Conservation (phyloP, 2,113 vertebrate genomes). For the Redunca redunca region DNA sequence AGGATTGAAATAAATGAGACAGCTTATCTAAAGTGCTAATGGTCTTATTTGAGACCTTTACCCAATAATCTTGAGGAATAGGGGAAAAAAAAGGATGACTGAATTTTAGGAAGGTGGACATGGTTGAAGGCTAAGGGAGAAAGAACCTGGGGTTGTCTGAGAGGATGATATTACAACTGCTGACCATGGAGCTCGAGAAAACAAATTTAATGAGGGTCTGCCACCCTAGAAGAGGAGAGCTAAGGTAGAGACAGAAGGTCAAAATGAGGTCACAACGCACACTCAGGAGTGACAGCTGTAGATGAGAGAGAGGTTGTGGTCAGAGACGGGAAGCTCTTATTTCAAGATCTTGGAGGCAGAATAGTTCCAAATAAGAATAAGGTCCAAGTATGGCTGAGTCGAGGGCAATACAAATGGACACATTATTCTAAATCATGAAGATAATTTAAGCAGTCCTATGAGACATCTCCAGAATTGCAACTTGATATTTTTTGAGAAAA, state of each 20-base stretch:
- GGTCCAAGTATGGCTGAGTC: background rate
- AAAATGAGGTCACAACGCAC: constrained; percentile 42
- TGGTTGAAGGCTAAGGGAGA: background rate
- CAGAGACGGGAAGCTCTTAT: constrained; percentile 43
- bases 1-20: background rate
- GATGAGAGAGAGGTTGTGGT: constrained; percentile 54
- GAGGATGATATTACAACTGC: background rate
- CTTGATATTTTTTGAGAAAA: constrained; percentile 8
- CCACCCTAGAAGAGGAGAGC: background rate
- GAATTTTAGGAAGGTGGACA: background rate
- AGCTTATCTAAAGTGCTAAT: background rate
- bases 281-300: constrained; percentile 20
- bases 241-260: constrained; percentile 30
- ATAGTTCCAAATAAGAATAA: constrained; percentile 21
- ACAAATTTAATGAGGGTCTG: background rate
- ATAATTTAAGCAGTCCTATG: background rate
- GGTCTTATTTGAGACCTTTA: background rate
- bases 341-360: constrained; percentile 44
- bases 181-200: background rate
- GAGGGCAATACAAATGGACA: background rate
- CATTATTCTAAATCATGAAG: background rate
- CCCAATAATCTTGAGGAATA: background rate
- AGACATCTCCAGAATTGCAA: background rate
- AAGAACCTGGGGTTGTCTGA: background rate
- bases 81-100: background rate